Conservation (phyloP, 2,888 invertebrate species). For the Neuroscelio doddi region DNA sequence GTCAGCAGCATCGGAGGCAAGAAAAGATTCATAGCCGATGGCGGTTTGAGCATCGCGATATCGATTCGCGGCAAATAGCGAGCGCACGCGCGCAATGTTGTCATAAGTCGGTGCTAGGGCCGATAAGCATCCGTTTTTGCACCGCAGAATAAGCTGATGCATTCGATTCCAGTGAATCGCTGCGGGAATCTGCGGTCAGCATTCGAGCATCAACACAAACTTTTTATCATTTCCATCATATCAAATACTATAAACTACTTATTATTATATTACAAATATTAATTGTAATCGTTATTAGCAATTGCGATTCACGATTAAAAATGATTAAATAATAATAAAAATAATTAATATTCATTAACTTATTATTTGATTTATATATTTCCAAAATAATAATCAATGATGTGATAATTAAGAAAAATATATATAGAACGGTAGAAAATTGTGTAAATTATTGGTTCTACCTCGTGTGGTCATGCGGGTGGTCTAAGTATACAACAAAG, state of each 20-base stretch:
- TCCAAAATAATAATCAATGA: too few relatives aligned
- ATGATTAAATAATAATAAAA: too few relatives aligned
- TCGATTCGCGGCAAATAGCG: constrained; percentile 28
- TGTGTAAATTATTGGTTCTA: not conserved
- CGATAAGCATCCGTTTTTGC: constrained; percentile 19
- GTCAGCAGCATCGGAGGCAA: constrained; percentile 2
- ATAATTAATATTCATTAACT: too few relatives aligned
- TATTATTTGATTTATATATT: too few relatives aligned
- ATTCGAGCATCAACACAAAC: not conserved
- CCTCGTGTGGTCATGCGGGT: constrained; percentile 45
- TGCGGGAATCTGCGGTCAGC: not conserved
- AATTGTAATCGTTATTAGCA: too few relatives aligned
- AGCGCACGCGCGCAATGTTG: constrained; percentile 28
- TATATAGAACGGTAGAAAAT: too few relatives aligned
- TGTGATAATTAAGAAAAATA: too few relatives aligned
- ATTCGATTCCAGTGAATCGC: constrained; percentile 19
- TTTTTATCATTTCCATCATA: not conserved
- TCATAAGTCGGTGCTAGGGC: constrained; percentile 17
- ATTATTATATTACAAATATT: too few relatives aligned
- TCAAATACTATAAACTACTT: not conserved
- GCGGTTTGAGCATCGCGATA: constrained; percentile 11
- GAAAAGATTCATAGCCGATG: constrained; percentile 22
- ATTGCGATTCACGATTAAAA: too few relatives aligned
- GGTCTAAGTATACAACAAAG: too few relatives aligned
- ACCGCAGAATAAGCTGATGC: constrained; percentile 11